Evolutionary conservation across 2,113 vertebrate genomes (phyloP), one percentile per base, ranked within the genome.

Genomic region (Hymenochirus boettgeri): DNA sequence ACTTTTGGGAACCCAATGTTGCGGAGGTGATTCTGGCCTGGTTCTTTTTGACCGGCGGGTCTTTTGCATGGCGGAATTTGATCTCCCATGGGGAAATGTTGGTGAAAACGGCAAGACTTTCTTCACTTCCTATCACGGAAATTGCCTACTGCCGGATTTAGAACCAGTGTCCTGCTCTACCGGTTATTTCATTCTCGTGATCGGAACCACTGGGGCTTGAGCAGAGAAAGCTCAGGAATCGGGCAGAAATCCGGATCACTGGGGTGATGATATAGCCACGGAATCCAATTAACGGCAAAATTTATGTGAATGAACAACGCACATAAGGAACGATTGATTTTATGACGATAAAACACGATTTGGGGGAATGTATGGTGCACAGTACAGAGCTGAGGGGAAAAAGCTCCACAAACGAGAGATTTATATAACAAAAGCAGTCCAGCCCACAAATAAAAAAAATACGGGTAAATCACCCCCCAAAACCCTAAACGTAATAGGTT

Each of bases 1-100:
- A 91, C 74, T 74, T 91, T 18, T 91, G 89, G 88, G 77, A 82
- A 55, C 88, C 85, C 52, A 91, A 90, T 2, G 83, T 85, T 25
- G 85, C 80, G 1, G 79, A 91, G 39, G 80, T 55, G 60, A 76
- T 1, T 77, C 81, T 0, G 82, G 87, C 46, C 87, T 87, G 0
- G 61, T 91, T 64, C 79, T 86, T 57, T 91, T 86, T 61, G 88
- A 91, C 70, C 87, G n/a, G n/a, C 89, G 1, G 78, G 86, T 8
- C 86, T 86, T 2, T 89, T 86, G 65, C 90, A 89, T 1, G 88
- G 88, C 87, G 15, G 89, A 91, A 64, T 89, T 3, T 45, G 88
- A 91, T 69, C 75, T 89, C 54, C 75, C 74, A 90, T 18, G 72
- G 82, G 0, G 81, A 79, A 27, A 90, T 91, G 83, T 91, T n/a